Conservation (phyloP, 1,140 invertebrate genomes). For the Apocrypta bakeri region DNA sequence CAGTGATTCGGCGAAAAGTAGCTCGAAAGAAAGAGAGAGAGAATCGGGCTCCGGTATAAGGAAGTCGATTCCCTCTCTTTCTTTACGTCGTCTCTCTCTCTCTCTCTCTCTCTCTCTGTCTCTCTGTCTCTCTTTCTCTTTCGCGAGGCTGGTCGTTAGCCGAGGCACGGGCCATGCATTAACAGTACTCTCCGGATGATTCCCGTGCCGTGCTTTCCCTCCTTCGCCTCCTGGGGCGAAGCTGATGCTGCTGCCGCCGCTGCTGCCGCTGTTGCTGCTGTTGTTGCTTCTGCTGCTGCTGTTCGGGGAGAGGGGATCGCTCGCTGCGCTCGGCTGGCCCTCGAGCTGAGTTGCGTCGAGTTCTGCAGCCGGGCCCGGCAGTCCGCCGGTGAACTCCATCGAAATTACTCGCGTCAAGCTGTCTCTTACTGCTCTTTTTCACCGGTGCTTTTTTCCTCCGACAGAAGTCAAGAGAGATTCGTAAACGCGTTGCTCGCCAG, state of each 20-base stretch:
- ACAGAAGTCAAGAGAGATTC: no score
- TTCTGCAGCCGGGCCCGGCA: conserved; percentile 34
- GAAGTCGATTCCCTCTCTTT: background rate
- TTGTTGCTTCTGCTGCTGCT: background rate
- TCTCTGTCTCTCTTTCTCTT: no score
- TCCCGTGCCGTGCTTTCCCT: background rate
- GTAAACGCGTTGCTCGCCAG: background rate
- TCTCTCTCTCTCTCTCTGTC: background rate
- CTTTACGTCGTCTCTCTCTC: no score
- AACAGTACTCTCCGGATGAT: conserved; percentile 67
- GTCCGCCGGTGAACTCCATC: conserved; percentile 66
- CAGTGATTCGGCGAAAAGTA: background rate
- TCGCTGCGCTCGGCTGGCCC: background rate
- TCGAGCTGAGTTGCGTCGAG: conserved; percentile 52
- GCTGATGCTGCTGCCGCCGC: background rate
- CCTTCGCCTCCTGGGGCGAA: background rate
- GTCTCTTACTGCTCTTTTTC: background rate
- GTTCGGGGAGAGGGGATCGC: background rate
- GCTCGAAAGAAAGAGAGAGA: background rate
- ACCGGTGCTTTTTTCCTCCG: background rate
- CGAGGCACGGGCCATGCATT: conserved; percentile 72
- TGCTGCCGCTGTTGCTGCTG: no score
- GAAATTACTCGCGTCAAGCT: conserved; percentile 64
- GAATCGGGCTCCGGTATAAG: background rate
- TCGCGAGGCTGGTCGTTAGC: conserved; percentile 69